A percentile compares a stretch with the other conserved stretches of the same genome.
Conservation (phyloP, 2,113 vertebrate genomes). For the Lutjanus erythropterus region DNA sequence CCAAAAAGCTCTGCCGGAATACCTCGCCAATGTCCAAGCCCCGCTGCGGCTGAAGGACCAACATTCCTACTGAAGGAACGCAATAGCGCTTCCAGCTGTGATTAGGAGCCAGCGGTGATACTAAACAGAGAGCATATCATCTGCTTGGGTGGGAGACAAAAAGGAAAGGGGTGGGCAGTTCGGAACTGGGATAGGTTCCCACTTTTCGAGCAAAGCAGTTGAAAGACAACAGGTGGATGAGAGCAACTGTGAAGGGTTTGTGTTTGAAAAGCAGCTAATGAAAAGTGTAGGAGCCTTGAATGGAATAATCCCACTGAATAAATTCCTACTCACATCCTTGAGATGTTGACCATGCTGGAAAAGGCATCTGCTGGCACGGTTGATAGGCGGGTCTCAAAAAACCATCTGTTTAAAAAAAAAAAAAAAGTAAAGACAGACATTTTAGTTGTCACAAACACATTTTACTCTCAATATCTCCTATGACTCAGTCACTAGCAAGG, state of each 20-base stretch:
- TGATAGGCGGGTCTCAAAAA: slow-evolving; percentile 91
- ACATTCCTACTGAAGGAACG: slow-evolving; percentile 72
- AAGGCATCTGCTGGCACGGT: slow-evolving; percentile 89
- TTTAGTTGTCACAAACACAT: slow-evolving; percentile 28
- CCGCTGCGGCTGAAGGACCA: slow-evolving; percentile 60
- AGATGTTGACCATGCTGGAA: slow-evolving; percentile 92
- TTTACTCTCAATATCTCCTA: neutral
- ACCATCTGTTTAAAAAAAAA: slow-evolving; percentile 83
- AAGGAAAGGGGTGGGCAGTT: slow-evolving; percentile 17
- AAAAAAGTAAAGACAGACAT: slow-evolving; percentile 9
- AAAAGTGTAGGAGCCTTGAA: neutral
- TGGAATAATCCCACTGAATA: neutral
- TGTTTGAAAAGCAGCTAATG: slow-evolving; percentile 5
- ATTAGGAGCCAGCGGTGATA: slow-evolving; percentile 69
- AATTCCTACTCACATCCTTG: slow-evolving; percentile 92
- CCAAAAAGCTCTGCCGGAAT: slow-evolving; percentile 45
- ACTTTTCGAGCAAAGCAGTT: slow-evolving; percentile 4
- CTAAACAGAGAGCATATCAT: slow-evolving; percentile 69
- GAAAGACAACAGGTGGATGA: slow-evolving; percentile 61
- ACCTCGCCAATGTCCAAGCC: slow-evolving; percentile 44
- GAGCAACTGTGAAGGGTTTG: neutral
- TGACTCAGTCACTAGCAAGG: neutral
- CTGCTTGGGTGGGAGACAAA: slow-evolving; percentile 49
- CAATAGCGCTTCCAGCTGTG: slow-evolving; percentile 69
- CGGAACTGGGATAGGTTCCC: slow-evolving; percentile 13